Base-by-base conservation (phyloP, 2,888 invertebrate genomes). In the Deilephila elpenor region DNA sequence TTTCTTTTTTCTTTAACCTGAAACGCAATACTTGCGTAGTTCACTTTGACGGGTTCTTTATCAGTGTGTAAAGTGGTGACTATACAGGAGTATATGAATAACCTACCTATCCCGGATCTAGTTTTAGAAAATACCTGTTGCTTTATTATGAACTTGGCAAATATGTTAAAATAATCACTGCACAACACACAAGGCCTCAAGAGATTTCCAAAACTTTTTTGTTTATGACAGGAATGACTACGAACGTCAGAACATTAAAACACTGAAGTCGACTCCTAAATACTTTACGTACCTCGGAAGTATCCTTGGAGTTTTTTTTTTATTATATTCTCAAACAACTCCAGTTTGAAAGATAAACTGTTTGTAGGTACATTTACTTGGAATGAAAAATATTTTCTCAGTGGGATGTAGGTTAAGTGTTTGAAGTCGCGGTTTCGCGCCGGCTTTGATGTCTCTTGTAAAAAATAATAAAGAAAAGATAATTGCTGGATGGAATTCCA, bases 381-480 rank as follows among this genome's bases (percentile, higher is more conserved):
- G 70, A 34, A 71, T 64, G 64, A 71, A 29, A 74, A 74, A 73
- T 62, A 70, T 73, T 73, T 64, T 25, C 74, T n/a, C 72, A 29
- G 67, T 62, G 74, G 71, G 74, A 78, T 78, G 37, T 74, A 67
- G 78, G 78, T 77, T 76, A 77, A 77, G 75, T 73, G 76, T 60
- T 73, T 60, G 76, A 74, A 74, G 71, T 70, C 71, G 74, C 71
- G 74, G 74, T 75, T 77, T 67, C 74, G 71, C 75, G 67, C 70
- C 71, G 59, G 74, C 74, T 77, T 79, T 78, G 73, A 76, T 75
- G 72, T 75, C 72, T 72, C 73, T 61, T 67, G 70, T 73, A 78
- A 78, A 76, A 75, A 74, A 78, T 77, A 76, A 75, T 73, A 75
- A 72, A 74, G 25, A 25, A 77, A 77, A 77, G 75, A 73, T 73